Evolutionary conservation across 2,888 invertebrate genomes (phyloP), one percentile per base, ranked within the genome.

Genomic region (Cosmorhoe ocellata): DNA sequence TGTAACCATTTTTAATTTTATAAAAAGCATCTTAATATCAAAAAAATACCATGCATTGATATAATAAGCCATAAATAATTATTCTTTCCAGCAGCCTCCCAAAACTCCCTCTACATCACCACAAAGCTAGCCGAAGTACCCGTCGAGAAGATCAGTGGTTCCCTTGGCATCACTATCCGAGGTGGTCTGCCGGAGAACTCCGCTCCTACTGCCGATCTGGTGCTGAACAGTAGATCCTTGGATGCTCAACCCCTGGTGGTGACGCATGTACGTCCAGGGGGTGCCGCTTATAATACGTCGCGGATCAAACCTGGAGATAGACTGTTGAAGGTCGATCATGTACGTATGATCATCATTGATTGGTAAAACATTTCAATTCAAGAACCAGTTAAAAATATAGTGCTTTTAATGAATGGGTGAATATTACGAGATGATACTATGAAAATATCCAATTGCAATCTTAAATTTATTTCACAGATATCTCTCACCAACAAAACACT

Each of bases 281-380:
- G 98, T 0, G 96, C 98, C 0, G 97, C 98, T 1, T 96, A 97
- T 60, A 96, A 96, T 70, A 96, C 96, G 51, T 97, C 98, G 0
- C 93, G 97, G 56, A 94, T 98, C 58, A 95, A 97, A 76, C 94
- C 96, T 24, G 98, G 98, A 1, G 98, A 98, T 79, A 93, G 98
- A 14, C 87, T 98, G 18, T 73, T 98, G 51, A 95, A 96, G 62
- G 96, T 98, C 41, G 97, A 98, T 81, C 94, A 95, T 79, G 93
- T 93, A 74, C 91, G 92, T 88, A n/a, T 5, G 5, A 6, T 6
- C 24, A 18, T 18, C 18, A n/a, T n/a, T n/a, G n/a, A n/a, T n/a
- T n/a, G n/a, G n/a, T n/a, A n/a, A n/a, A n/a, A n/a, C n/a, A n/a
- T n/a, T n/a, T n/a, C n/a, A n/a, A n/a, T n/a, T n/a, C n/a, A n/a